These are phyloP conservation scores for Periparus ater DNA, from an alignment of 2,797 vertebrate species.

Conservation along the genomic window DNA sequence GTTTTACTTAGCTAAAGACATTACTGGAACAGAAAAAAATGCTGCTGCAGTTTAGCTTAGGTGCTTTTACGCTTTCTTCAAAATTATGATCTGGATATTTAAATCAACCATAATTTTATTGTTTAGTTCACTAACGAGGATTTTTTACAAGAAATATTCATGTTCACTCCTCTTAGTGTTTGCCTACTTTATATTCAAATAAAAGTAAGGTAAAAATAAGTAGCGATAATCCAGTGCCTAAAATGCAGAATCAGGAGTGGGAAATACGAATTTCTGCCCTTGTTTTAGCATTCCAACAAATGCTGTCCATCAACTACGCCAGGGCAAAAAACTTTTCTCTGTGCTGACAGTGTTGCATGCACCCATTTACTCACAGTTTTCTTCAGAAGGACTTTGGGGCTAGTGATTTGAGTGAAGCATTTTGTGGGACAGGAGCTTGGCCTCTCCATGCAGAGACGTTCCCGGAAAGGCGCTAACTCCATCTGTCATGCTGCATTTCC, in stretches of 20 bases:
- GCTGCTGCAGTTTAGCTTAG: not conserved
- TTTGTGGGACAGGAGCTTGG: not conserved
- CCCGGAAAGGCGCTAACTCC: rapidly evolving
- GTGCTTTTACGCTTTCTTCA: not conserved
- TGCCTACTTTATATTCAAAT: not conserved
- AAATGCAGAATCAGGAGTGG: not conserved
- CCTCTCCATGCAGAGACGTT: not conserved
- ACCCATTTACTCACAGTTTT: not conserved
- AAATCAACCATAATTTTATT: constrained; percentile 4
- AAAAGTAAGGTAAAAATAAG: not conserved
- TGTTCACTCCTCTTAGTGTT: not conserved
- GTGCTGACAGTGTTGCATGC: too few relatives aligned
- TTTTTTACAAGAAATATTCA: not conserved
- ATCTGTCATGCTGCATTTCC: too few relatives aligned
- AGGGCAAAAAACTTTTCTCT: not conserved
- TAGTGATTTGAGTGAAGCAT: not conserved
- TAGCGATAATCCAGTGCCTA: not conserved
- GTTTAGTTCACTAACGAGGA: not conserved
- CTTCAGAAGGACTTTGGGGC: not conserved
- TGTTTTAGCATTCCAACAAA: not conserved
- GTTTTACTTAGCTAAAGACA: constrained; percentile 33
- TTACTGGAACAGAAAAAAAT: constrained; percentile 19
- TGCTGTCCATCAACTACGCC: rapidly evolving
- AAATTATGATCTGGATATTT: not conserved
- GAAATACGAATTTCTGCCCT: not conserved